Evolutionary conservation across 2,888 invertebrate species (phyloP).

Genomic region (Rhingia campestris): DNA sequence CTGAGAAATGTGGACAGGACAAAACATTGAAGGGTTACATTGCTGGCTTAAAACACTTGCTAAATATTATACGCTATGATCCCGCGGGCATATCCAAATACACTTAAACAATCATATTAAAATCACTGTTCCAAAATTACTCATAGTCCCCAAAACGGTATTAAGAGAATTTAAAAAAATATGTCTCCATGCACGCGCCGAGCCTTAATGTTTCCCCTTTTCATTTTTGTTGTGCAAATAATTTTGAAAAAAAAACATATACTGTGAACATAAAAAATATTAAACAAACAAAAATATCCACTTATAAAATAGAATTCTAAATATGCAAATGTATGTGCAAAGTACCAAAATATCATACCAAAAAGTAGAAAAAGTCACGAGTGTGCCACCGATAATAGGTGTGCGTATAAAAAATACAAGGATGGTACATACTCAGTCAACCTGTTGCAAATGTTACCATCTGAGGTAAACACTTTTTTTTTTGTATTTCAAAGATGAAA

Average conservation of each 20-base stretch:
- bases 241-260: conserved; percentile 16
- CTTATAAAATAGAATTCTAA: conserved; percentile 16
- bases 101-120: too few species aligned
- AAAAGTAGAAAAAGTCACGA: conserved; percentile 57
- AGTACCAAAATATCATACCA: conserved; percentile 50
- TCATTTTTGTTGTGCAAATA: conserved; percentile 29
- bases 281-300: neutral
- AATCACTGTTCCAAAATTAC: too few species aligned
- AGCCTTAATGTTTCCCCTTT: neutral
- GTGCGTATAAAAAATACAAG: conserved; percentile 46
- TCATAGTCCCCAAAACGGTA: too few species aligned
- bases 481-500: conserved; percentile 17
- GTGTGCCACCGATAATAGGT: conserved; percentile 60
- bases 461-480: conserved; percentile 22
- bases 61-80: too few species aligned
- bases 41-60: too few species aligned
- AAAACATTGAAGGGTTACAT: too few species aligned
- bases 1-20: too few species aligned
- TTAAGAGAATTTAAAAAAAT: too few species aligned
- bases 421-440: conserved; percentile 68
- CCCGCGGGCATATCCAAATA: too few species aligned
- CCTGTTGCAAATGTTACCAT: conserved; percentile 63
- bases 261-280: neutral
- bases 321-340: conserved; percentile 48
- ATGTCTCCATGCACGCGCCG: neutral